phyloP scores from a whole-genome alignment of 2,113 vertebrate species.

The Erythrocercus mccallii region DNA sequence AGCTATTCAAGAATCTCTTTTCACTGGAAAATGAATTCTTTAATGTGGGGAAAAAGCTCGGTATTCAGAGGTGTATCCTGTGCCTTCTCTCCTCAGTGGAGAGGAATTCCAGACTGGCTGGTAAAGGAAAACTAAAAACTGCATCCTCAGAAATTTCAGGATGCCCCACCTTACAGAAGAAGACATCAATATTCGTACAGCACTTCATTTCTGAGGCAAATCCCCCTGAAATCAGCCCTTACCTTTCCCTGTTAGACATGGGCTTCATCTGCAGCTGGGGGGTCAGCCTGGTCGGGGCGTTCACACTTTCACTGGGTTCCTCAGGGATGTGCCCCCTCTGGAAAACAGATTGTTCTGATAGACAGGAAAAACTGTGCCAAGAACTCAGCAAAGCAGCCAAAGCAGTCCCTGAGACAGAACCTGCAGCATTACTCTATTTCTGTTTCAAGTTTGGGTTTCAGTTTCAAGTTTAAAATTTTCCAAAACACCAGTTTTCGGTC shows the following conservation, averaged over 20 bases:
- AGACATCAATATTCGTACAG: background rate
- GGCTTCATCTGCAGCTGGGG: conserved; percentile 96
- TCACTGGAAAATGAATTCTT: background rate
- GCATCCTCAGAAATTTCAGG: background rate
- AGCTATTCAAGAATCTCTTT: background rate
- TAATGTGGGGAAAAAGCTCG: rapidly evolving
- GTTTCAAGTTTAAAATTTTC: background rate
- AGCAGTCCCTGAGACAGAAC: background rate
- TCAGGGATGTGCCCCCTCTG: conserved; percentile 80
- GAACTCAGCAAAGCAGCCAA: background rate
- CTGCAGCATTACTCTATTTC: background rate
- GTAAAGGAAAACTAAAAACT: background rate
- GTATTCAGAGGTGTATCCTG: background rate
- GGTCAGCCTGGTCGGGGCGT: conserved; percentile 78
- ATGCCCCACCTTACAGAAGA: background rate
- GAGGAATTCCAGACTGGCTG: background rate
- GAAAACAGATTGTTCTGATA: conserved; percentile 32
- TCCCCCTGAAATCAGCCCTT: background rate
- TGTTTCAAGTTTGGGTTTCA: background rate
- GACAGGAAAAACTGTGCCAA: background rate
- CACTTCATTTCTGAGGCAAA: background rate
- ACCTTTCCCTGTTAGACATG: conserved; percentile 98
- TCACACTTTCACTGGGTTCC: conserved; percentile 83
- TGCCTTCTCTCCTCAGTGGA: background rate
- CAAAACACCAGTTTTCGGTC: background rate